Evolutionary conservation across 2,888 invertebrate species (phyloP).

Genomic region (Clepsis dumicolana): DNA sequence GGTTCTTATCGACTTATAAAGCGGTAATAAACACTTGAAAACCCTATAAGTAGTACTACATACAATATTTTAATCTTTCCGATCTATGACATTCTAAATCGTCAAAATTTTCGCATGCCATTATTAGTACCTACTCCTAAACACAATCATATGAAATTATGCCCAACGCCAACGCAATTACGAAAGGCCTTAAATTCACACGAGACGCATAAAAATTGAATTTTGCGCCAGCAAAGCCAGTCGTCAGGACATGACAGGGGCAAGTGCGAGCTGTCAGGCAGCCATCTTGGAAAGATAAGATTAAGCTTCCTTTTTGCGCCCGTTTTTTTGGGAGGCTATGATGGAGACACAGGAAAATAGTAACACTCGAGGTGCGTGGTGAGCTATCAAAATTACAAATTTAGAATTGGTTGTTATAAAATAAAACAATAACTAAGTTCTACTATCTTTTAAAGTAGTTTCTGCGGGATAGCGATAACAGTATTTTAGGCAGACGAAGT

Average conservation of each 20-base stretch:
- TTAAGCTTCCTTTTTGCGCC: background rate
- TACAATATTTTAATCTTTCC: background rate
- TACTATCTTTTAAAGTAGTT: no score
- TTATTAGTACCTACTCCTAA: background rate
- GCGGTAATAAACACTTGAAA: background rate
- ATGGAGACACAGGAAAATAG: background rate
- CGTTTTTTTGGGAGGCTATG: background rate
- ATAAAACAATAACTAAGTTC: no score
- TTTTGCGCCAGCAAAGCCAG: slow-evolving; percentile 8
- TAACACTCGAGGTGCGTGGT: background rate
- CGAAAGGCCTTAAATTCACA: background rate
- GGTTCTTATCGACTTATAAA: no score
- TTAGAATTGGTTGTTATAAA: no score
- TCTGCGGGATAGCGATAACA: no score
- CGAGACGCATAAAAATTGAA: slow-evolving; percentile 10
- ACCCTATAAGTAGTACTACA: background rate
- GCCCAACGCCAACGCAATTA: slow-evolving; percentile 5
- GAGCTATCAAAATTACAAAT: no score
- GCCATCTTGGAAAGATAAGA: slow-evolving; percentile 12
- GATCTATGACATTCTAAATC: background rate
- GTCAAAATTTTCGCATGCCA: background rate
- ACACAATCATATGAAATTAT: background rate
- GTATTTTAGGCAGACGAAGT: no score
- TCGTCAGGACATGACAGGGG: slow-evolving; percentile 18
- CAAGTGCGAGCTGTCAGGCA: slow-evolving; percentile 12